Conservation (phyloP, 2,888 invertebrate species). For the Strigamia transsilvanica region DNA sequence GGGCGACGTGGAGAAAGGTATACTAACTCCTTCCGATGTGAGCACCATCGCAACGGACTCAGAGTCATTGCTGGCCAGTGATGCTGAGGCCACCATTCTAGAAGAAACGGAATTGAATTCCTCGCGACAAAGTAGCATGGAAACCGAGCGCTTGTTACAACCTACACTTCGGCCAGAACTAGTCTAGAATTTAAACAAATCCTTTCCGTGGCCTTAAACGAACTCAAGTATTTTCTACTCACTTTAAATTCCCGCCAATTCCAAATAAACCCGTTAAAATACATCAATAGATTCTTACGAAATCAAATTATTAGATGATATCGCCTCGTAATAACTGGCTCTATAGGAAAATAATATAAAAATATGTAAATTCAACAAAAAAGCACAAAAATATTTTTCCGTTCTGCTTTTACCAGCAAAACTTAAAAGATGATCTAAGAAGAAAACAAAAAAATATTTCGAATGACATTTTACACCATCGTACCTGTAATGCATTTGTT, state of each 20-base stretch:
- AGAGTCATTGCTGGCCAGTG: not conserved
- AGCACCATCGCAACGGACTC: constrained; percentile 4
- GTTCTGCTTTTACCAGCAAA: constrained; percentile 26
- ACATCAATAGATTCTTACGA: not conserved
- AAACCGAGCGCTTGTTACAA: constrained; percentile 33
- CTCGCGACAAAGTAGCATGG: not conserved
- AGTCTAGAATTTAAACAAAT: constrained; percentile 11
- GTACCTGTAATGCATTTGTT: constrained; percentile 30
- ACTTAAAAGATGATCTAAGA: not conserved
- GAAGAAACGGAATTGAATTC: constrained; percentile 13
- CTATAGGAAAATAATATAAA: not conserved
- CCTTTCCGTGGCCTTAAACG: not conserved
- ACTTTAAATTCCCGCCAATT: constrained; percentile 14
- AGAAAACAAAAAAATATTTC: not conserved
- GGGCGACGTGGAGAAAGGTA: constrained; percentile 51
- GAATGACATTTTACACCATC: constrained; percentile 30
- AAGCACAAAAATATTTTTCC: not conserved
- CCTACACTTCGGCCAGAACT: constrained; percentile 43
- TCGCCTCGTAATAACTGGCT: not conserved
- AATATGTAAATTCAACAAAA: not conserved
- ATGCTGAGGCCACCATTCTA: constrained; percentile 10
- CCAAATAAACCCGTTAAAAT: not conserved
- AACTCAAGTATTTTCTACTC: constrained; percentile 26
- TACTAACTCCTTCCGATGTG: not conserved
- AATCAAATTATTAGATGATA: not conserved